Evolutionary conservation across 2,113 vertebrate genomes (phyloP).

Genomic region (Neopipo cinnamomea): DNA sequence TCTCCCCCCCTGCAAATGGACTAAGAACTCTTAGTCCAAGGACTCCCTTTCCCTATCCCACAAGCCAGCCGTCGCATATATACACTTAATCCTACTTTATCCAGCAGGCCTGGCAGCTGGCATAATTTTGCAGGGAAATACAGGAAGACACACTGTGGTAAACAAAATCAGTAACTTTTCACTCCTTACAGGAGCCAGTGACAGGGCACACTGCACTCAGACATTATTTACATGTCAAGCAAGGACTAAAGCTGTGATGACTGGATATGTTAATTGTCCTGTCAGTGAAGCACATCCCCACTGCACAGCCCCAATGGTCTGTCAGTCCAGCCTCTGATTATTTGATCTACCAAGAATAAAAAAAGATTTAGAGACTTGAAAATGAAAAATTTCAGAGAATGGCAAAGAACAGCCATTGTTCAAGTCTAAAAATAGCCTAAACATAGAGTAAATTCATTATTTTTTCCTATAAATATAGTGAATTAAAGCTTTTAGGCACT

Average conservation of each 20-base stretch:
- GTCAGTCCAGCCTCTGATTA: not conserved
- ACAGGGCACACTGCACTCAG: not conserved
- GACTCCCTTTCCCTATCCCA: too few relatives aligned
- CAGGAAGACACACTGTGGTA: not conserved
- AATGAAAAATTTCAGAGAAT: not conserved
- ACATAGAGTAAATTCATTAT: not conserved
- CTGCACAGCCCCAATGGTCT: not conserved
- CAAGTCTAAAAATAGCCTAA: not conserved
- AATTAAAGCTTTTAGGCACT: not conserved
- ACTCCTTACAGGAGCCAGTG: not conserved
- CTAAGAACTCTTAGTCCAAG: too few relatives aligned
- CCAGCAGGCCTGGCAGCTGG: not conserved
- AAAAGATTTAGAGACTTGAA: not conserved
- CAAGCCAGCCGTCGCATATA: too few relatives aligned
- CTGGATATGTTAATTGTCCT: not conserved
- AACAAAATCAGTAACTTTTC: not conserved
- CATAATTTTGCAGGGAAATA: not conserved
- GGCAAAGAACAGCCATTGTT: not conserved
- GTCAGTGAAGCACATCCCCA: not conserved
- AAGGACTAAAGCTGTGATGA: not conserved
- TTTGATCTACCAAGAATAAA: not conserved
- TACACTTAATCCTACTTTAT: slow-evolving; percentile 50
- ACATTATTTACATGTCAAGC: not conserved
- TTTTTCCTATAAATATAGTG: not conserved
- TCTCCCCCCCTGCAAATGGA: too few relatives aligned